Evolutionary conservation across 2,113 vertebrate genomes (phyloP), one percentile per base, ranked within the genome.

Genomic region (Chaetodon auriga): DNA sequence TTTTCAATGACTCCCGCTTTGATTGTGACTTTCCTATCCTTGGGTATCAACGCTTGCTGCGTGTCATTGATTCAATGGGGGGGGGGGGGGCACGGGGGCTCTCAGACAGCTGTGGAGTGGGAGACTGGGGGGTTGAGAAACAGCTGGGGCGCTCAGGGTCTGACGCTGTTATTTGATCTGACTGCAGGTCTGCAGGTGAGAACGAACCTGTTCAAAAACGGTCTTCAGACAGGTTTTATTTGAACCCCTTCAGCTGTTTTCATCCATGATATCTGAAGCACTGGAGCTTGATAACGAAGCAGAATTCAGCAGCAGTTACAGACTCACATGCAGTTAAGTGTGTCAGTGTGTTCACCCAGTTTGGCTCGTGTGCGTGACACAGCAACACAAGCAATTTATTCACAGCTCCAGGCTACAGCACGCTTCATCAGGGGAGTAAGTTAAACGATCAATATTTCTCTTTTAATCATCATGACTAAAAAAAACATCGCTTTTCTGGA

Each of bases 1-100:
- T 90, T 93, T 94, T 90, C 92, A 87, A 93, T 91, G 91, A 23
- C 84, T 18, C 92, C 83, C 68, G 30, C 80, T 90, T 88, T 90
- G 92, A 92, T 86, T 89, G 75, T 36, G 66, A 88, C 73, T 89
- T 82, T 86, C 80, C 76, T 69, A 23, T 87, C 83, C 83, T 65
- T 82, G 46, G 83, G 71, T 90, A 64, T 85, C 55, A 65, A 51
- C 21, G 60, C 53, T 9, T 41, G 71, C 46, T 77, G 81, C 36
- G 23, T 68, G 68, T n/a, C 75, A 90, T 83, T 63, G 88, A 90
- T 90, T 58, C 15, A 38, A 60, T 1, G 71, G 23, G 21, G 69
- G 61, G 68, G 71, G 23, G 21, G 69, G 61, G 68, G 68, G 69
- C 54, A 16, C 6, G 0, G 49, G 57, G 69, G 21, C n/a, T 58